phyloP scores from a whole-genome alignment of 2,888 invertebrate species.

The Ethmia dodecea region DNA sequence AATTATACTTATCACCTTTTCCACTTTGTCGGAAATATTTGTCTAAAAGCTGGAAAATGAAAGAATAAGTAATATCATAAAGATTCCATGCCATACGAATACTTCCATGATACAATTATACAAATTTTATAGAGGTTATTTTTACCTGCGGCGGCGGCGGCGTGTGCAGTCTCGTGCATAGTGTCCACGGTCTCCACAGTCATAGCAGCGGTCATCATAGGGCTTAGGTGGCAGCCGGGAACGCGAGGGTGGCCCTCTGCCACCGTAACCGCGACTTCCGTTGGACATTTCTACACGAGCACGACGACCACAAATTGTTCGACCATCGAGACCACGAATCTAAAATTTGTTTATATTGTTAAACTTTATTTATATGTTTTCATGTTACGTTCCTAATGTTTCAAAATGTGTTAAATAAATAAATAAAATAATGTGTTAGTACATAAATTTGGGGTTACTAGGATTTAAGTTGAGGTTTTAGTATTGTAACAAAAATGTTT shows the following conservation, averaged over 20 bases:
- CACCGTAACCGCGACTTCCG: conserved; percentile 82
- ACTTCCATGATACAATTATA: conserved; percentile 17
- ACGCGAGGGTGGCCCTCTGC: conserved; percentile 78
- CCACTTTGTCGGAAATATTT: too few relatives aligned
- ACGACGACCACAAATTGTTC: conserved; percentile 92
- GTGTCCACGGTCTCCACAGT: conserved; percentile 95
- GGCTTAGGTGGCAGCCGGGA: conserved; percentile 85
- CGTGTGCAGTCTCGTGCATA: conserved; percentile 94
- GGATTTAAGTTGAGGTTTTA: too few relatives aligned
- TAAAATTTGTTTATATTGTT: too few relatives aligned
- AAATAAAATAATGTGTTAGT: too few relatives aligned
- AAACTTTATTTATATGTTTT: too few relatives aligned
- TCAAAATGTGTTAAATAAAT: too few relatives aligned
- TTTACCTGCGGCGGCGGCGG: conserved; percentile 79
- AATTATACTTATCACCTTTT: not conserved
- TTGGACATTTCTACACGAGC: conserved; percentile 96
- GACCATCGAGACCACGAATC: conserved; percentile 82
- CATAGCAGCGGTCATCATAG: conserved; percentile 95
- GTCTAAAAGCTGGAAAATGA: too few relatives aligned
- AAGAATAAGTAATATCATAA: too few relatives aligned
- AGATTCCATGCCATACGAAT: conserved; percentile 44
- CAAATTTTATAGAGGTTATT: not conserved
- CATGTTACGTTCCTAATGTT: too few relatives aligned
- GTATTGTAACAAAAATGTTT: too few relatives aligned
- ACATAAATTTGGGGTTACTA: too few relatives aligned